These are phyloP conservation scores for Nylanderia fulva DNA, from an alignment of 1,140 invertebrate genomes.

Conservation along the genomic window DNA sequence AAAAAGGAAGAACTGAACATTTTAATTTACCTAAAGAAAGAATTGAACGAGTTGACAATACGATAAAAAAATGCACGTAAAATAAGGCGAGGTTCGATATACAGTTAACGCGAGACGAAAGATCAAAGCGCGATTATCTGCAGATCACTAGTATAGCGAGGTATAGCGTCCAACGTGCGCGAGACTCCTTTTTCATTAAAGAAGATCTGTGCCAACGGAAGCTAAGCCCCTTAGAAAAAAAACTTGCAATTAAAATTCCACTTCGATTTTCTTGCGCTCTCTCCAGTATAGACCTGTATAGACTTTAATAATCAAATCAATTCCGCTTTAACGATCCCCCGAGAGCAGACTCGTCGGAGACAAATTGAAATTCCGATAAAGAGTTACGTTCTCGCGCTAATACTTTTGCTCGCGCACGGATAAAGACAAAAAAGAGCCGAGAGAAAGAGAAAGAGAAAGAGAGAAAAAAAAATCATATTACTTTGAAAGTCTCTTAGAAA, in stretches of 20 bases:
- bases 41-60: not conserved
- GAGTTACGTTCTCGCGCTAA: constrained; percentile 16
- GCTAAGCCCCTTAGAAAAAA: not conserved
- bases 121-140: not conserved
- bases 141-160: too few species aligned
- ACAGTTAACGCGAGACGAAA: not conserved
- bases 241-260: constrained; percentile 12
- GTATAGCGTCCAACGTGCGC: not conserved
- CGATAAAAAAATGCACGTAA: not conserved
- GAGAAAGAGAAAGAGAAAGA: too few species aligned
- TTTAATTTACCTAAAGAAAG: not conserved
- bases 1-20: too few species aligned
- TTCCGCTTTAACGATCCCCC: constrained; percentile 25
- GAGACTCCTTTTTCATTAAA: not conserved
- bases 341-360: constrained; percentile 11
- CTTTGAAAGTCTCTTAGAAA: not conserved
- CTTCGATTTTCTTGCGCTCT: not conserved
- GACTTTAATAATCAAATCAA: constrained; percentile 35
- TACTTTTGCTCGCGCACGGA: constrained; percentile 1
- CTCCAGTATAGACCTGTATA: not conserved
- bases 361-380: constrained; percentile 36
- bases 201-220: not conserved
- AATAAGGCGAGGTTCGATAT: not conserved
- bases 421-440: not conserved
- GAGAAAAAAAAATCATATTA: not conserved